These are phyloP conservation scores for Steinernema khuongi DNA, from an alignment of 1,140 invertebrate species.

Conservation along the genomic window DNA sequence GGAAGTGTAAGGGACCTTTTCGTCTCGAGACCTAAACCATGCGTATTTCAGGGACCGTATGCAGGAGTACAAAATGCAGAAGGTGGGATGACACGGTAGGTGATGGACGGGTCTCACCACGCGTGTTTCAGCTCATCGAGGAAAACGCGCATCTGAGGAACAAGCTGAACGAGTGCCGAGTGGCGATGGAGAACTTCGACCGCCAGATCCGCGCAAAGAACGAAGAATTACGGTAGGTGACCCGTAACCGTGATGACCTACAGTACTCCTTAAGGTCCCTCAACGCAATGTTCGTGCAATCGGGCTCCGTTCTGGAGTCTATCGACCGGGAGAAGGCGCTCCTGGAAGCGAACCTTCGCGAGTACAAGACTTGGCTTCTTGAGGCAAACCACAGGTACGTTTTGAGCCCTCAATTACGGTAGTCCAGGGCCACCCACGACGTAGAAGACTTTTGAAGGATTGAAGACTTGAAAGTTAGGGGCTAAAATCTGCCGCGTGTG, in stretches of 20 bases:
- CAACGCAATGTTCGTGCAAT: background rate
- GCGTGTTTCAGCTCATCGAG: background rate
- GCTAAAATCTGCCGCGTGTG: no score
- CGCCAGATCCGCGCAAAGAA: background rate
- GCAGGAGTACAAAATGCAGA: background rate
- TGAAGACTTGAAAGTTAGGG: no score
- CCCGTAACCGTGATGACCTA: background rate
- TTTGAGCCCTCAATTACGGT: no score
- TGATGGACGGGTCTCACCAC: background rate
- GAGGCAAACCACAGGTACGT: background rate
- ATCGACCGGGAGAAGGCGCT: background rate
- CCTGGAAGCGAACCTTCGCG: background rate
- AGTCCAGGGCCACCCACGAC: no score
- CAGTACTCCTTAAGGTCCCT: background rate
- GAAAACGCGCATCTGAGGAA: background rate
- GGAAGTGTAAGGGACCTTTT: background rate
- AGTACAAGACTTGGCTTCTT: background rate
- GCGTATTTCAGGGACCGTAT: background rate
- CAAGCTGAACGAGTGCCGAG: background rate
- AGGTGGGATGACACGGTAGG: background rate
- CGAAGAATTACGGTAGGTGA: background rate
- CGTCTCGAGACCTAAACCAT: background rate
- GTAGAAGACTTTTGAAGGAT: no score
- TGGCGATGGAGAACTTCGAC: slow-evolving; percentile 3
- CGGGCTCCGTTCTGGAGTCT: background rate